These are phyloP conservation scores for Sinella curviseta DNA, from an alignment of 1,140 invertebrate genomes.

Conservation along the genomic window DNA sequence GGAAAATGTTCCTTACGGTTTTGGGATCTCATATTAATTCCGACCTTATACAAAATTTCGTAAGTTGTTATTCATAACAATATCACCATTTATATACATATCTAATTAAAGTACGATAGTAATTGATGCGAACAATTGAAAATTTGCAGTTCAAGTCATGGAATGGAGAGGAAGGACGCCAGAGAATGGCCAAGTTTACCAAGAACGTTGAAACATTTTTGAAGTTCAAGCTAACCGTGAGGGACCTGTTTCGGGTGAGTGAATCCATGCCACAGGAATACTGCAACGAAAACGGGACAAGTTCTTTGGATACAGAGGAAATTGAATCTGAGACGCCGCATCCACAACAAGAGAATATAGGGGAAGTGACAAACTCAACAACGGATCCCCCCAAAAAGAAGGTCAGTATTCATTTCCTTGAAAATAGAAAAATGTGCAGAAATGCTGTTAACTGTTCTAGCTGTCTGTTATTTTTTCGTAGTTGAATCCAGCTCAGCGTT, in stretches of 20 bases:
- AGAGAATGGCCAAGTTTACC: constrained; percentile 51
- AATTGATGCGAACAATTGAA: too few species aligned
- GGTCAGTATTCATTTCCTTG: background rate
- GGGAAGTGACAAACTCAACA: background rate
- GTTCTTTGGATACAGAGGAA: background rate
- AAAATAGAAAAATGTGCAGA: too few species aligned
- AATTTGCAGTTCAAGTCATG: constrained; percentile 48
- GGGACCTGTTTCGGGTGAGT: constrained; percentile 54
- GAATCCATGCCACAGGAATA: constrained; percentile 54
- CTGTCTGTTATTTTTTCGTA: background rate
- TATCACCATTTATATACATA: too few species aligned
- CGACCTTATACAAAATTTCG: background rate
- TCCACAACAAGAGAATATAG: too few species aligned
- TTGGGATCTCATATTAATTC: background rate
- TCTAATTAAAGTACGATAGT: too few species aligned
- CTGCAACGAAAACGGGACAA: constrained; percentile 43
- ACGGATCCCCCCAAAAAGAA: background rate
- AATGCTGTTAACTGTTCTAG: background rate
- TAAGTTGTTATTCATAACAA: background rate
- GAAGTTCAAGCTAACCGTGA: constrained; percentile 55
- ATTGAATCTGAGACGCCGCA: background rate
- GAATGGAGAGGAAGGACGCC: constrained; percentile 51
- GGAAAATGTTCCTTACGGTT: background rate
- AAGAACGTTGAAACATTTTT: constrained; percentile 55
- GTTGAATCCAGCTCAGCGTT: constrained; percentile 48